Evolutionary conservation across 1,140 invertebrate species (phyloP), one percentile per base, ranked within the genome.

Genomic region (Amphibalanus amphitrite): DNA sequence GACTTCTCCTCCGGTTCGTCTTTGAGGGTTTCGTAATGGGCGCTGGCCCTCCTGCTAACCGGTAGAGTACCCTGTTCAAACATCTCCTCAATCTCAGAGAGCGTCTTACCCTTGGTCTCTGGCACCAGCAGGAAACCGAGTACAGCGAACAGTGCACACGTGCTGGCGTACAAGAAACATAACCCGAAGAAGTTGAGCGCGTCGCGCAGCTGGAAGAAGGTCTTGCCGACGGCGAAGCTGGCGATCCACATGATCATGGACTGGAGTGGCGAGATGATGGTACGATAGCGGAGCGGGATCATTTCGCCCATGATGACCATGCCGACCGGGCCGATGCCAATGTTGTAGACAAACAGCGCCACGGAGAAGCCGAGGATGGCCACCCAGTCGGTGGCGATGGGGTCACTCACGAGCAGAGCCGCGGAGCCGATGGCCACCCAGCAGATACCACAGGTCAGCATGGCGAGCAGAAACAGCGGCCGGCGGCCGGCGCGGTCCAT

Each of bases 361-460:
- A 67, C 65, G 6, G 65, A 67, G 65, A 67, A 67, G 28, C 65
- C n/a, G 3, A 28, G 4, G n/a, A 67, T 67, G 65, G 65, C 65
- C 65, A 67, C 65, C 65, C 65, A 67, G 65, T 67, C 65, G 65
- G 28, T 67, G n/a, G 28, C 65, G 65, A 67, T 67, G n/a, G 65
- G 26, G 28, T 28, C 28, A 17, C 26, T 8, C 3, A 28, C 10
- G 26, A 67, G 23, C 17, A 67, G 20, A 3, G 26, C 28, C 10
- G 65, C 28, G 17, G 23, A 0, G 23, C n/a, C 65, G 26, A 67
- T 67, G 23, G 65, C n/a, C 26, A 8, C n/a, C 65, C 65, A 67
- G 65, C 65, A 67, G 3, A 17, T 10, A 17, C 65, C n/a, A 26
- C 65, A 67, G n/a, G 28, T 28, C n/a, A 26, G 13, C 65, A 67